A percentile compares a stretch with the other conserved stretches of the same genome.
Conservation (phyloP, 1,140 invertebrate genomes). For the Chironomus striatipennis region DNA sequence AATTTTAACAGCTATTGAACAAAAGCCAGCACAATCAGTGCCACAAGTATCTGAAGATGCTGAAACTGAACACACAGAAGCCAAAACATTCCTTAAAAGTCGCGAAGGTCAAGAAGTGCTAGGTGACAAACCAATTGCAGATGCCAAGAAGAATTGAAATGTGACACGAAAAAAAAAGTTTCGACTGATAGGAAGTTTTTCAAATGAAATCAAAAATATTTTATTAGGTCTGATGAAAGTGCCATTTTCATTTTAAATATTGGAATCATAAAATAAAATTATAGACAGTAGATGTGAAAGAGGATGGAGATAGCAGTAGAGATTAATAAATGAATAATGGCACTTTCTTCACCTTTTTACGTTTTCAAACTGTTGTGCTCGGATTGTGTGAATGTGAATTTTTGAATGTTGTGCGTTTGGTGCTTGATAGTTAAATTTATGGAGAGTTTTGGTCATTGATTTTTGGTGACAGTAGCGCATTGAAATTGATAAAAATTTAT, state of each 20-base stretch:
- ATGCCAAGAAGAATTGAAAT: neutral
- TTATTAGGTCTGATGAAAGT: neutral
- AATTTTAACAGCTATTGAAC: slow-evolving; percentile 63
- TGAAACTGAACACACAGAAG: neutral
- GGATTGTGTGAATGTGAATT: no score
- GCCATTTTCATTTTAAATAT: neutral
- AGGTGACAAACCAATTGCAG: neutral
- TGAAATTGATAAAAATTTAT: no score
- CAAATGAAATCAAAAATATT: neutral
- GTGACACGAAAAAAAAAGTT: neutral
- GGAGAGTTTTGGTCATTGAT: no score
- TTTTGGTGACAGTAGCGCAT: no score
- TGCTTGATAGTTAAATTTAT: no score
- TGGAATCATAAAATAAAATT: neutral
- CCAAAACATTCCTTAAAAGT: neutral
- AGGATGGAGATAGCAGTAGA: no score
- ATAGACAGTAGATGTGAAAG: neutral
- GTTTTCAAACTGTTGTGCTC: no score
- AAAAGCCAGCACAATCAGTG: slow-evolving; percentile 34
- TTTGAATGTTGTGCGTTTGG: no score
- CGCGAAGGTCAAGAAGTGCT: neutral
- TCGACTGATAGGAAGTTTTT: neutral
- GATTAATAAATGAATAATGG: no score
- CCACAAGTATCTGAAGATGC: neutral
- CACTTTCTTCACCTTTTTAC: no score